Conservation (phyloP, 2,113 vertebrate species). For the Sorex fumeus region DNA sequence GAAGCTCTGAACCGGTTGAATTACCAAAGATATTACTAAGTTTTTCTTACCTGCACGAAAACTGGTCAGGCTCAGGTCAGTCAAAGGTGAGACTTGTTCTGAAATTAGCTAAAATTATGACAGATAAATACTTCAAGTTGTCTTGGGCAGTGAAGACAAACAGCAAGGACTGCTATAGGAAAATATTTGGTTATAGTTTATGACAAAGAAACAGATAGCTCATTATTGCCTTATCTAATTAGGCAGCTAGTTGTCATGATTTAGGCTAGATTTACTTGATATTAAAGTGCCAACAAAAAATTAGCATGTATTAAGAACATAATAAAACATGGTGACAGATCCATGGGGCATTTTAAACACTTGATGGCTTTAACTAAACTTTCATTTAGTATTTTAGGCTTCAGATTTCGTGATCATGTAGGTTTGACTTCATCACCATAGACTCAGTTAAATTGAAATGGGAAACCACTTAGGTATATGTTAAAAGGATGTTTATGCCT, state of each 20-base stretch:
- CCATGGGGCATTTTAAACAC: too few species aligned
- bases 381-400: slow-evolving; percentile 2
- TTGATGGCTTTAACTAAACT: slow-evolving; percentile 8
- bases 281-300: too few species aligned
- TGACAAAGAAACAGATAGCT: too few species aligned
- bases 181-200: too few species aligned
- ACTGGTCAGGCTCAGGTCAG: background rate
- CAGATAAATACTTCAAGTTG: background rate
- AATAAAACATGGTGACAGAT: too few species aligned
- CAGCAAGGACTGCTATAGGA: background rate
- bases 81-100: background rate
- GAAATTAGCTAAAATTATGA: background rate
- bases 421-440: slow-evolving; percentile 4
- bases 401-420: slow-evolving; percentile 47
- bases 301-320: too few species aligned
- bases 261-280: too few species aligned
- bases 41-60: background rate
- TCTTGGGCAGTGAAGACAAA: background rate
- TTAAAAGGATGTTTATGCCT: background rate
- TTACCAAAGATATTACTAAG: background rate
- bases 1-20: slow-evolving; percentile 34
- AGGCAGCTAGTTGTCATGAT: too few species aligned
- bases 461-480: background rate
- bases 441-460: background rate
- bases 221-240: too few species aligned